phyloP scores from a whole-genome alignment of 2,888 invertebrate genomes.

The Cacoxenus indagator region DNA sequence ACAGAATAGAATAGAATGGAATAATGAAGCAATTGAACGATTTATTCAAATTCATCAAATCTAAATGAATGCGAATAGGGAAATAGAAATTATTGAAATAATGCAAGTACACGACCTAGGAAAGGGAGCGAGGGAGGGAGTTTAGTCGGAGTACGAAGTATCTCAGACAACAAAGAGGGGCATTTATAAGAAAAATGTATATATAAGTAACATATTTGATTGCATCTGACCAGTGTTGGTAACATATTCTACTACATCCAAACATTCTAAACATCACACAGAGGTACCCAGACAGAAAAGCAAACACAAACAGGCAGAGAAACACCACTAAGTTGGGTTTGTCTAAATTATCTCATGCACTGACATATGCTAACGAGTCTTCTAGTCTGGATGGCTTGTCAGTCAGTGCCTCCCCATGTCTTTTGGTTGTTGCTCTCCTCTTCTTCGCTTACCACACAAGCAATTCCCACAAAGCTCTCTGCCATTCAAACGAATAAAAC shows the following conservation, averaged over 20 bases:
- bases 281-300: too few species aligned
- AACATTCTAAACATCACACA: too few species aligned
- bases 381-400: slow-evolving; percentile 30
- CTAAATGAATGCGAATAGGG: background rate
- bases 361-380: slow-evolving; percentile 61
- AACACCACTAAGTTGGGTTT: too few species aligned
- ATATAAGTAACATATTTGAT: background rate
- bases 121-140: background rate
- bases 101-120: too few species aligned
- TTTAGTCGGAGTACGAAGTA: background rate
- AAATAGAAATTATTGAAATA: too few species aligned
- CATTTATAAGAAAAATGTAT: background rate
- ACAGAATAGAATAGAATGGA: too few species aligned
- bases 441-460: slow-evolving; percentile 13
- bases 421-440: slow-evolving; percentile 16
- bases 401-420: slow-evolving; percentile 11
- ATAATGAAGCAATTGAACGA: background rate
- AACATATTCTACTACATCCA: background rate
- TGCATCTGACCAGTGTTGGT: background rate
- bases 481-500: background rate
- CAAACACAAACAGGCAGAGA: too few species aligned
- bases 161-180: background rate
- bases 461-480: background rate
- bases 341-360: too few species aligned
- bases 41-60: background rate